Evolutionary conservation across 1,140 invertebrate species (phyloP).

Genomic region (Ganaspis sp.): DNA sequence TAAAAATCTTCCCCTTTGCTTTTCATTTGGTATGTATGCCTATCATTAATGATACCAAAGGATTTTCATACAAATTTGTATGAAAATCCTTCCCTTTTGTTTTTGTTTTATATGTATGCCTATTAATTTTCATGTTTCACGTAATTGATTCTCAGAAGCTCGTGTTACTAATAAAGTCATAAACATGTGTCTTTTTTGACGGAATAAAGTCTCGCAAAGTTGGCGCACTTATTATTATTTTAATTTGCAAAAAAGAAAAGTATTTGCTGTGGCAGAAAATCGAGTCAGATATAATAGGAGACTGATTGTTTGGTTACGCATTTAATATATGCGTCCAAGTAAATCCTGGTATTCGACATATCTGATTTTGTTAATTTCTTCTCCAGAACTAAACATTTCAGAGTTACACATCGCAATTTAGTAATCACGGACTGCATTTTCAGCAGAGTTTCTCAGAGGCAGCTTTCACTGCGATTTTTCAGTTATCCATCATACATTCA

Average conservation of each 20-base stretch:
- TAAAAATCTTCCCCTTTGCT: too few species aligned
- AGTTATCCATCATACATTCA: constrained; percentile 13
- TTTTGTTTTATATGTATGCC: too few species aligned
- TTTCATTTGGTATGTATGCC: too few species aligned
- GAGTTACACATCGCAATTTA: constrained; percentile 13
- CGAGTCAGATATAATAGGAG: neutral
- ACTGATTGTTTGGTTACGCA: neutral
- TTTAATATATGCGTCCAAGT: constrained; percentile 3
- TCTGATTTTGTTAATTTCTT: constrained; percentile 3
- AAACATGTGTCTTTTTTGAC: neutral
- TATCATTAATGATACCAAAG: too few species aligned
- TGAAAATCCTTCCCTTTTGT: too few species aligned
- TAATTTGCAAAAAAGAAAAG: constrained; percentile 6
- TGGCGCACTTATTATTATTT: neutral
- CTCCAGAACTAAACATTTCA: neutral
- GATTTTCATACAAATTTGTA: too few species aligned
- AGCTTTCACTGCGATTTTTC: constrained; percentile 5
- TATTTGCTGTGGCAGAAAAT: constrained; percentile 1
- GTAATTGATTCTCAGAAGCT: neutral
- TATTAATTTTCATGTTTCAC: neutral
- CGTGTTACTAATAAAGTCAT: neutral
- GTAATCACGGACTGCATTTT: neutral
- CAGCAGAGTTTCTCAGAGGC: neutral
- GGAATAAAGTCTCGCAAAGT: neutral
- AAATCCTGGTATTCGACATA: neutral